Percentiles rank a stretch among this genome's conserved stretches.
phyloP scores from a whole-genome alignment of 2,797 vertebrate genomes.

The Rhynchotus rufescens region DNA sequence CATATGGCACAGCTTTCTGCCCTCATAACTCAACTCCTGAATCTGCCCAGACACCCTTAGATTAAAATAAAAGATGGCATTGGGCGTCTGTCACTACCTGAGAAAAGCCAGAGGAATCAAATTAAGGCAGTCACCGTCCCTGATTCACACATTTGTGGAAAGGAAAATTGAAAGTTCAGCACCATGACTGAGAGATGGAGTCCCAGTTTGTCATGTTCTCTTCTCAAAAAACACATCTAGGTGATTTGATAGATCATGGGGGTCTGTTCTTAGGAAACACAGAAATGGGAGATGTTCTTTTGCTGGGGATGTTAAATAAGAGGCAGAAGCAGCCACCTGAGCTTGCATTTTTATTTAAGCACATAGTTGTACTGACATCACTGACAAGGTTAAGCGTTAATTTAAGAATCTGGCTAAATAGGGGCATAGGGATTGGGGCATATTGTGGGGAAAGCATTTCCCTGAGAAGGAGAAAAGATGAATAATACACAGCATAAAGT shows the following conservation, averaged over 20 bases:
- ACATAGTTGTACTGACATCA: not conserved
- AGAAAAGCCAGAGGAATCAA: slow-evolving; percentile 65
- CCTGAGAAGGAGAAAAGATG: not conserved
- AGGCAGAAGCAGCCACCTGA: not conserved
- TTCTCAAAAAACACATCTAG: slow-evolving; percentile 1
- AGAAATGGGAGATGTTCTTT: not conserved
- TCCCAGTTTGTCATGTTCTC: slow-evolving; percentile 40
- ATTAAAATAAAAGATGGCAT: slow-evolving; percentile 53
- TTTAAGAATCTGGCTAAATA: not conserved
- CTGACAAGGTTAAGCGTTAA: not conserved
- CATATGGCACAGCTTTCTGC: slow-evolving; percentile 11
- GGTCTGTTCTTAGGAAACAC: not conserved
- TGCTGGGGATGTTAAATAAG: not conserved
- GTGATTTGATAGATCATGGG: not conserved
- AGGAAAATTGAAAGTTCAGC: slow-evolving; percentile 47
- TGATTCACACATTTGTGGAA: slow-evolving; percentile 44
- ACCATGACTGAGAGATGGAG: slow-evolving; percentile 14
- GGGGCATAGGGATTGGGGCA: not conserved
- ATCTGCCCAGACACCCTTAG: not conserved
- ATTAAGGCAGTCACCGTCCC: slow-evolving; percentile 7
- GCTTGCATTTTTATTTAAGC: not conserved
- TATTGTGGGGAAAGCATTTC: not conserved
- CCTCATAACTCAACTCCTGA: not conserved
- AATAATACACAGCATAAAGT: not conserved
- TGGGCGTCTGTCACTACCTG: slow-evolving; percentile 52